Evolutionary conservation across 2,113 vertebrate species (phyloP), one percentile per base, ranked within the genome.

Genomic region (Dicaeum eximium): DNA sequence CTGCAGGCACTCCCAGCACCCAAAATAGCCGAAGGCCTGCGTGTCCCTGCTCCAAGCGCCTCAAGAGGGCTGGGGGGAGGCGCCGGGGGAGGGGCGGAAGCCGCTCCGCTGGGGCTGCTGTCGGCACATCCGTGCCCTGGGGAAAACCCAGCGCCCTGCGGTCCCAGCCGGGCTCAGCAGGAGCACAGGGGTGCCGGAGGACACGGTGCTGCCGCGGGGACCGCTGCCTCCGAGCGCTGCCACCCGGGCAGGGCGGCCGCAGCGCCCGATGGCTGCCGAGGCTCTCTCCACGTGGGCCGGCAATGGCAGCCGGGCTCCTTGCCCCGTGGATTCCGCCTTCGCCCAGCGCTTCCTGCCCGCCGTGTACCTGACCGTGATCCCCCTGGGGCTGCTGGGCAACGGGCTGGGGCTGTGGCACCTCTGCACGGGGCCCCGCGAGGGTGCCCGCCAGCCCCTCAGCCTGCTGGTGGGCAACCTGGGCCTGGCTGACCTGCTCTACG

Each of bases 381-480:
- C 98, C 4, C n/a, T 98, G 56, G 98, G 98, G 30, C 91, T 98
- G 66, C 31, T 30, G 15, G 97, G 97, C 14, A 99, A 99, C 2
- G 95, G 13, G 24, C 97, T 96, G 94, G 97, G 96, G 53, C 92
- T 98, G 67, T 92, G 97, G 93, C 96, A 96, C 21, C 58, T 98
- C 79, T 94, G 88, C 57, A 38, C 44, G 0, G 40, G 79, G 8
- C 72, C n/a, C 17, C 95, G 97, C 18, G 96, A 93, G 47, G 95
- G 89, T 9, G 73, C 94, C 92, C 88, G 96, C 42, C 95, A 94
- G 3, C 86, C 94, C 51, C 54, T 98, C 7, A 95, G 97, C 11
- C 71, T 98, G 3, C 98, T 99, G 86, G 82, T 98, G 72, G 89
- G 98, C 37, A 98, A 98, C 93, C 97, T 99, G 24, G 98, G 97